Percentiles rank a stretch among this genome's conserved stretches.
Conservation (phyloP, 2,888 invertebrate species). For the Dasypolia templi region DNA sequence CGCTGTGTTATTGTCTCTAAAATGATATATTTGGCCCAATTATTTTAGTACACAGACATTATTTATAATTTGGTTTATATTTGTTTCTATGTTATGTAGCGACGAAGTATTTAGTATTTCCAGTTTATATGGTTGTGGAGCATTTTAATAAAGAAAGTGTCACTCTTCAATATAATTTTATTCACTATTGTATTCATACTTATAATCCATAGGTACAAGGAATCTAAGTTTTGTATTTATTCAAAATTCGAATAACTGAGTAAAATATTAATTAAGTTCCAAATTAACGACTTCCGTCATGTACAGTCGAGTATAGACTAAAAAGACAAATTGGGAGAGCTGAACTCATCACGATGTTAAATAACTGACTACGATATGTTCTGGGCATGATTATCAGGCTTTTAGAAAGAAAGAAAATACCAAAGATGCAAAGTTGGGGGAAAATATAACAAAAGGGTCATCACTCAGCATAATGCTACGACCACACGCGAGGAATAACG, state of each 20-base stretch:
- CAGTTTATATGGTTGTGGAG: background rate
- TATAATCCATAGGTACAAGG: too few relatives aligned
- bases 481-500: too few relatives aligned
- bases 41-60: conserved; percentile 28
- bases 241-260: conserved; percentile 3
- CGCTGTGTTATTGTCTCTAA: conserved; percentile 44
- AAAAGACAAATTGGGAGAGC: conserved; percentile 14
- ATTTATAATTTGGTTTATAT: conserved; percentile 1
- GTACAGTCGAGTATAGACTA: background rate
- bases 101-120: background rate
- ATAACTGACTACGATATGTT: conserved; percentile 26
- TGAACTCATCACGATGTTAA: conserved; percentile 31
- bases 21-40: conserved; percentile 44
- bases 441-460: too few relatives aligned
- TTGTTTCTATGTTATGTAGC: background rate
- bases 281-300: background rate
- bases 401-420: too few relatives aligned
- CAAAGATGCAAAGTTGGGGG: too few relatives aligned
- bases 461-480: too few relatives aligned
- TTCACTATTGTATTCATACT: background rate
- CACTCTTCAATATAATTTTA: background rate
- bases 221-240: too few relatives aligned
- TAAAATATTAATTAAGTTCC: background rate
- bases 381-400: conserved; percentile 24
- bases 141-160: background rate